phyloP scores from a whole-genome alignment of 2,113 vertebrate genomes.

The Gallinago paraguaiae region DNA sequence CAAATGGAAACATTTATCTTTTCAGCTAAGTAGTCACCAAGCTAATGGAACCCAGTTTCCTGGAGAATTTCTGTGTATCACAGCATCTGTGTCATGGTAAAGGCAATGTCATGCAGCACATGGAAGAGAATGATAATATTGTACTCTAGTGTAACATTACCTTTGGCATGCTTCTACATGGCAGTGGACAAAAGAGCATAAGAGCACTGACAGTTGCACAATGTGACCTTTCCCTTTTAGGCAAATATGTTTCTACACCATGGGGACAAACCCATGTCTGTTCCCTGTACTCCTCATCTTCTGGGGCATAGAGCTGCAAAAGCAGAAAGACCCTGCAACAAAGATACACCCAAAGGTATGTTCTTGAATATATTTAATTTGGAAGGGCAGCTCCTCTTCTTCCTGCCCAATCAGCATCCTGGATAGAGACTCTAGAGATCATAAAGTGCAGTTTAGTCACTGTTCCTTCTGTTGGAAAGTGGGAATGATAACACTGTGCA shows the following conservation, averaged over 20 bases:
- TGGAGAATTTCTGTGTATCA: background rate
- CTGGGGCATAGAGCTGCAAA: background rate
- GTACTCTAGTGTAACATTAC: background rate
- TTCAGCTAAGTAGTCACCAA: background rate
- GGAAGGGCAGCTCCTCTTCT: background rate
- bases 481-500: rapidly evolving
- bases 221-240: background rate
- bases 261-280: background rate
- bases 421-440: background rate
- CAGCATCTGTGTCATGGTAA: background rate
- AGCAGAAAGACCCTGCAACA: background rate
- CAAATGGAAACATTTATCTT: background rate
- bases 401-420: background rate
- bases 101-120: background rate
- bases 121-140: background rate
- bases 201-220: background rate
- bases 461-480: background rate
- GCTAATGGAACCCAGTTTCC: background rate
- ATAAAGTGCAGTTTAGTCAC: background rate
- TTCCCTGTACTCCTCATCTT: background rate
- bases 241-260: background rate
- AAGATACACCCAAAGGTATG: background rate
- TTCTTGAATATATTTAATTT: background rate
- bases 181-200: background rate
- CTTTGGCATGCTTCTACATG: background rate